Evolutionary conservation across 2,113 vertebrate genomes (phyloP), one percentile per base, ranked within the genome.

Genomic region (Pungitius pungitius): DNA sequence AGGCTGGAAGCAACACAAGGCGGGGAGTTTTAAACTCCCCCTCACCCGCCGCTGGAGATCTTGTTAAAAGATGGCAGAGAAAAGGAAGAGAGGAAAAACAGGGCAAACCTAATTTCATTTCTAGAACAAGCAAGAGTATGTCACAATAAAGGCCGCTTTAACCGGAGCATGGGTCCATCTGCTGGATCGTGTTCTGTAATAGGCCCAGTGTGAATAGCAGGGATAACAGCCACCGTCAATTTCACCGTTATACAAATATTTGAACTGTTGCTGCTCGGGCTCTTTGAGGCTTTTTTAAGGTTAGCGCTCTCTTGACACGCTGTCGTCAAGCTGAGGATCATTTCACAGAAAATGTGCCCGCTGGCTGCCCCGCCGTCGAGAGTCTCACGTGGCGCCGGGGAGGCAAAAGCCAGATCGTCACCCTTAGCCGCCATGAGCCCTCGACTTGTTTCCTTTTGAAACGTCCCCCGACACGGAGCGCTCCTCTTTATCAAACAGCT

Each of bases 11-110:
- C 71, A 79, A 77, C 63, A 77, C 69, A 73, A 54, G 72, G 65
- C 63, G 52, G 54, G 66, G 43, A 78, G 76, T 72, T 79, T 24
- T 66, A 63, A 78, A 83, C 75, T 69, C 70, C 79, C 70, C 71
- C 65, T 75, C 78, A 75, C 58, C 69, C 72, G 51, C 75, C 22
- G 10, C 81, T 85, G 83, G 72, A 82, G 77, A 75, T 63, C 62
- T 80, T 73, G 79, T 86, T 86, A 68, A 80, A 78, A 77, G 71
- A 77, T 64, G 56, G 51, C 82, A 73, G 65, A 61, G 68, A 80
- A 87, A 70, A 79, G 15, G 2, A 64, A 55, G 65, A 54, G 22
- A 47, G 30, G 45, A 59, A n/a, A 78, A 70, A 63, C 11, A n/a
- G 56, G 73, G 22, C 66, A 52, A 56, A 22, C 24, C n/a, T 64